These are phyloP conservation scores for Heliothis subflexa DNA, from an alignment of 1,140 invertebrate species.

Conservation along the genomic window DNA sequence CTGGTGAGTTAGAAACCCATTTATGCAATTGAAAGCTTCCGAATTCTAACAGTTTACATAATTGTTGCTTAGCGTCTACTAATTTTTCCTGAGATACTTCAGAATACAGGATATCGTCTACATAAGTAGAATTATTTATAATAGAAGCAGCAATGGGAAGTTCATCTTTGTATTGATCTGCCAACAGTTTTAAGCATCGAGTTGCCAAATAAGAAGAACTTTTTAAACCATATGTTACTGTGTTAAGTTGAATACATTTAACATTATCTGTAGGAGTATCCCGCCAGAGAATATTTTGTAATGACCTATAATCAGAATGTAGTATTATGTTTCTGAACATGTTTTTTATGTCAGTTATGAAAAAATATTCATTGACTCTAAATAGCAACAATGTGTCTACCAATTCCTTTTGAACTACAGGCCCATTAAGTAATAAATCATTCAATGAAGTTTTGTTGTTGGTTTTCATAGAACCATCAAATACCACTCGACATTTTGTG, in stretches of 20 bases:
- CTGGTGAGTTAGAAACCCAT: background rate
- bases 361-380: background rate
- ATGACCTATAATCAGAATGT: background rate
- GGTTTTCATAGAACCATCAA: constrained; percentile 64
- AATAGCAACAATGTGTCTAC: background rate
- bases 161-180: background rate
- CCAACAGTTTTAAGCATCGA: background rate
- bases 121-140: background rate
- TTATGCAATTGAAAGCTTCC: background rate
- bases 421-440: constrained; percentile 62
- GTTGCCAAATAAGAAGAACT: constrained; percentile 3
- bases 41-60: background rate
- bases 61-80: background rate
- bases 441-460: constrained; percentile 63
- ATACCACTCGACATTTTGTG: constrained; percentile 72
- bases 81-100: background rate
- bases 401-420: constrained; percentile 59
- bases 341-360: background rate
- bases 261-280: background rate
- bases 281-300: background rate
- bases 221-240: background rate
- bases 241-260: constrained; percentile 2
- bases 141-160: background rate
- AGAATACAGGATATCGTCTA: background rate
- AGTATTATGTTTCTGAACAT: background rate